Percentiles rank a stretch among this genome's conserved stretches.
Conservation (phyloP, 2,888 invertebrate species). For the Troilus luridus region DNA sequence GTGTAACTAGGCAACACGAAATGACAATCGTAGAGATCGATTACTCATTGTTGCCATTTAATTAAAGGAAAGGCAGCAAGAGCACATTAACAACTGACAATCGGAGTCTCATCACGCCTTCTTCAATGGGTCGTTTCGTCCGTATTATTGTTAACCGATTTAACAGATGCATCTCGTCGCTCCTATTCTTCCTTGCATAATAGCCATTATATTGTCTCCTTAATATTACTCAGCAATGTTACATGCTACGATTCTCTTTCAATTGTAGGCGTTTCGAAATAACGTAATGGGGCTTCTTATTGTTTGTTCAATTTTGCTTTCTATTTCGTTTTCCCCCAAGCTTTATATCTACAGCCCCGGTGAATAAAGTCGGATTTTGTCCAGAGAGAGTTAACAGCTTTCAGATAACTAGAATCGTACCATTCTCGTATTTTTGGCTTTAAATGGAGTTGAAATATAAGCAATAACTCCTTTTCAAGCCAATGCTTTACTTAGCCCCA, state of each 20-base stretch:
- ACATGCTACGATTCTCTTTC: conserved; percentile 11
- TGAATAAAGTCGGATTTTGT: too few relatives aligned
- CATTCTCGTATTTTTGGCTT: too few relatives aligned
- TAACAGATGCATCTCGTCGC: conserved; percentile 3
- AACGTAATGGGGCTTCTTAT: not conserved
- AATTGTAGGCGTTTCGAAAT: conserved; percentile 42
- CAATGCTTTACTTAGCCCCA: too few relatives aligned
- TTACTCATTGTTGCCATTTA: conserved; percentile 11
- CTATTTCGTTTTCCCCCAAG: not conserved
- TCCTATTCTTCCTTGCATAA: conserved; percentile 11
- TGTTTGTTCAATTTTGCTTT: conserved; percentile 23
- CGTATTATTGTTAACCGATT: conserved; percentile 11
- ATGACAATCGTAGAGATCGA: not conserved
- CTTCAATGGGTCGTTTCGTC: conserved; percentile 8
- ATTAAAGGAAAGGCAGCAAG: not conserved
- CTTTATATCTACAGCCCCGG: too few relatives aligned
- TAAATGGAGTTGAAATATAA: too few relatives aligned
- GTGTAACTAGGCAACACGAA: not conserved
- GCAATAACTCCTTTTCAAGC: too few relatives aligned
- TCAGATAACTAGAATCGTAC: too few relatives aligned
- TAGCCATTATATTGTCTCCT: conserved; percentile 11
- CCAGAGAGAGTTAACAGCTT: too few relatives aligned
- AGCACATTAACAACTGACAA: not conserved
- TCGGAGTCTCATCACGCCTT: not conserved
- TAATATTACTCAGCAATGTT: conserved; percentile 34